Conservation (phyloP, 2,113 vertebrate genomes). For the Coptodon rendalli region DNA sequence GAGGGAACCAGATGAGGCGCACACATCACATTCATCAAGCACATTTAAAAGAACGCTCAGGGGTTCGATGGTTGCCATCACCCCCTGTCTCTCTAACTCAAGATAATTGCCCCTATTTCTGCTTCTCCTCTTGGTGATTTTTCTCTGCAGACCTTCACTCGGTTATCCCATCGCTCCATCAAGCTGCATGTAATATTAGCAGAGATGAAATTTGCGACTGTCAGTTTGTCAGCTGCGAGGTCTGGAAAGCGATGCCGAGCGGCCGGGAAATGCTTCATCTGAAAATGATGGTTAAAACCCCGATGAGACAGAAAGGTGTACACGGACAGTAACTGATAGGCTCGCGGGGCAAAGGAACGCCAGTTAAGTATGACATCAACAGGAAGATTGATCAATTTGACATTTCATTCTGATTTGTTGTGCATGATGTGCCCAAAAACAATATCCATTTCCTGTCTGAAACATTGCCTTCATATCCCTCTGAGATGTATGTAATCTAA, state of each 20-base stretch:
- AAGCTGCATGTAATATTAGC: constrained; percentile 46
- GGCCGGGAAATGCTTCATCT: neutral
- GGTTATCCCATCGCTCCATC: constrained; percentile 42
- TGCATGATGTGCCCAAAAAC: neutral
- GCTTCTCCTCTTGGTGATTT: constrained; percentile 29
- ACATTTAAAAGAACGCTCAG: constrained; percentile 69
- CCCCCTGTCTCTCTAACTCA: constrained; percentile 42
- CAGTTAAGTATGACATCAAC: neutral
- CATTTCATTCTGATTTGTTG: neutral
- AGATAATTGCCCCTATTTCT: constrained; percentile 57
- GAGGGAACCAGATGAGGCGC: neutral
- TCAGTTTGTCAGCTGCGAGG: neutral
- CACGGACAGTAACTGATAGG: neutral
- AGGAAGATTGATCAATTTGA: constrained; percentile 3
- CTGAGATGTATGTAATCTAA: neutral
- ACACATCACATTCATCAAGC: constrained; percentile 74
- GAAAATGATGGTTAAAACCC: neutral
- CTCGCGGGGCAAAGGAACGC: neutral
- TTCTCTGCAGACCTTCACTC: constrained; percentile 18
- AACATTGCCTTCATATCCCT: neutral
- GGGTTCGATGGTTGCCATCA: constrained; percentile 29
- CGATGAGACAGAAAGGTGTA: neutral
- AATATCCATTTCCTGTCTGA: neutral
- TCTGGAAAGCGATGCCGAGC: neutral
- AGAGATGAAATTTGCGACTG: constrained; percentile 26